Base-by-base conservation (phyloP, 2,797 vertebrate species). In the Avahi laniger region DNA sequence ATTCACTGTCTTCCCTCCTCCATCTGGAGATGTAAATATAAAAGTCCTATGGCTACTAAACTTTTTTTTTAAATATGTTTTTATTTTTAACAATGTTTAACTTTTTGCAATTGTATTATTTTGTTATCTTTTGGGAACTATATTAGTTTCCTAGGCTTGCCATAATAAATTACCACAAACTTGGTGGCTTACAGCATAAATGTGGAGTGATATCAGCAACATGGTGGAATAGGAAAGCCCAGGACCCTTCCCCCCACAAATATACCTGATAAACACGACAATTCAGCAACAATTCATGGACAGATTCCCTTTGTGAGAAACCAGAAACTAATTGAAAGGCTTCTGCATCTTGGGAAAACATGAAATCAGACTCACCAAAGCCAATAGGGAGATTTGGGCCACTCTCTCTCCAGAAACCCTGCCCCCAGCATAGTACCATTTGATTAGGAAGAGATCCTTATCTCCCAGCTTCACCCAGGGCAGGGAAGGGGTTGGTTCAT, bases 31-130 rank as follows among this genome's bases (percentile, higher is more conserved):
- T 70, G 70, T 41, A 72, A 96, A 63, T 79, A 20, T 14, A 88
- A 65, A 65, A 57, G 22, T 46, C 33, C 33, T 43, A 76, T 50
- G 24, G 28, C 38, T 76, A 3, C 13, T 72, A 61, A 50, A 79
- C 20, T 14, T 12, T 12, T 28, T 28, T n/a, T 9, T 20, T 26
- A 52, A 86, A 69, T 88, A 7, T 93, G 14, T 14, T 61, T 88
- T 93, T 90, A 76, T 86, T 92, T 63, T 63, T 50, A 73, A 72
- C 15, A 54, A 54, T 35, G 52, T 63, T 91, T 38, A 87, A 70
- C 2, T 52, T 73, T 81, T 69, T 73, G 22, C 24, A 80, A 1
- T 69, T 86, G 18, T 81, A 54, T 70, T 89, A 54, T 82, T 89
- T 90, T 79, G 6, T 63, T 88, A 26, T 69, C 26, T 61, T 59